Conservation (phyloP, 2,888 invertebrate genomes). For the Caenorhabditis sp. region DNA sequence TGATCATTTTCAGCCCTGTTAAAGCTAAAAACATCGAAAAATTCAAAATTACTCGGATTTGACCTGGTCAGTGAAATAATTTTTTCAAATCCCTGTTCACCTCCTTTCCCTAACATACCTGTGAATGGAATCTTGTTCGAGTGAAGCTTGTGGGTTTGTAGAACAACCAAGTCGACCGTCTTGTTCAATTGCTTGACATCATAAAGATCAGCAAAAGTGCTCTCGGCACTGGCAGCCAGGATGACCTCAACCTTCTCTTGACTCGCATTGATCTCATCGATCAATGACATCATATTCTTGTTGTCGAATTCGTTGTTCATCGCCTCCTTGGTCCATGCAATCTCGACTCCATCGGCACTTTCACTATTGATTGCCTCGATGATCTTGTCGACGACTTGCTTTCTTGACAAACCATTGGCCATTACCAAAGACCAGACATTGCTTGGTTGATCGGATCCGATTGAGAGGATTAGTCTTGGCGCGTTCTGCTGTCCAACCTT, state of each 20-base stretch:
- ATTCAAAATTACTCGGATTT: too few relatives aligned
- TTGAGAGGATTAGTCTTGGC: slow-evolving; percentile 17
- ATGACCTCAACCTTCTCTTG: slow-evolving; percentile 7
- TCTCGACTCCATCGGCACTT: slow-evolving; percentile 34
- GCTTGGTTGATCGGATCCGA: slow-evolving; percentile 17
- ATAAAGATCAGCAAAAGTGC: slow-evolving; percentile 20
- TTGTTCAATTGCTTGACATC: slow-evolving; percentile 27
- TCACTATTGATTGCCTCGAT: slow-evolving; percentile 7
- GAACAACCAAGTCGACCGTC: slow-evolving; percentile 33
- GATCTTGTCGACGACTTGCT: slow-evolving; percentile 20
- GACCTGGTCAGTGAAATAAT: too few relatives aligned
- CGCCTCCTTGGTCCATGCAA: slow-evolving; percentile 39
- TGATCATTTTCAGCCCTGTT: too few relatives aligned
- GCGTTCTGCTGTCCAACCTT: slow-evolving; percentile 16
- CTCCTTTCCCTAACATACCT: slow-evolving; percentile 2
- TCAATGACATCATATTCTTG: slow-evolving; percentile 26
- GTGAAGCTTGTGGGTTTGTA: slow-evolving; percentile 47
- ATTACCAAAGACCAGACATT: slow-evolving; percentile 21
- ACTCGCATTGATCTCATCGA: slow-evolving; percentile 25
- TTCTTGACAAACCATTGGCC: slow-evolving; percentile 20
- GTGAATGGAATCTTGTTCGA: slow-evolving; percentile 26
- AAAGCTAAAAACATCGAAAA: too few relatives aligned
- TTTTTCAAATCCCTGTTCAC: neutral
- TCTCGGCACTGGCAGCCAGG: slow-evolving; percentile 17
- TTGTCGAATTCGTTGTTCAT: slow-evolving; percentile 35